Conservation (phyloP, 2,888 invertebrate genomes). For the Acanthosepion lycidas region DNA sequence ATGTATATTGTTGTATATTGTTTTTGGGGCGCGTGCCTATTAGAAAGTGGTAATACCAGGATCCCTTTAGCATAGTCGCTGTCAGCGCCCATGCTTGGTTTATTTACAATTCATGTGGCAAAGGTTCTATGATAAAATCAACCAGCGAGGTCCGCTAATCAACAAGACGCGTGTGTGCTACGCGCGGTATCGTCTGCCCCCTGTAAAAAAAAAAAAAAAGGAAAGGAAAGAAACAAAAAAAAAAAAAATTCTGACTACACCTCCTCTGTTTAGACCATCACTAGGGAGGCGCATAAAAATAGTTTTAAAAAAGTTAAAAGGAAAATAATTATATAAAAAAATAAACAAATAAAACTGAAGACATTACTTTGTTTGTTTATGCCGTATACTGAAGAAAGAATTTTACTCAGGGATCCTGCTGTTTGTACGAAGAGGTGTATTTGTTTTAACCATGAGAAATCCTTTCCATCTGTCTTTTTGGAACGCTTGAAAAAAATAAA, state of each 20-base stretch:
- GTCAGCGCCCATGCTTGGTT: slow-evolving; percentile 57
- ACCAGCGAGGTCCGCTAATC: slow-evolving; percentile 43
- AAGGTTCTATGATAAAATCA: slow-evolving; percentile 56
- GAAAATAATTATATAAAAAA: not conserved
- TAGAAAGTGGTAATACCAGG: slow-evolving; percentile 61
- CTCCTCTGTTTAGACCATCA: not conserved
- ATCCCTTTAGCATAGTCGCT: slow-evolving; percentile 59
- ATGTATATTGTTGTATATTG: slow-evolving; percentile 60
- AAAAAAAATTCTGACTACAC: not conserved
- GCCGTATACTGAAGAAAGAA: not conserved
- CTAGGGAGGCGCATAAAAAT: not conserved
- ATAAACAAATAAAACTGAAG: not conserved
- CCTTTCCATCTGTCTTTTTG: slow-evolving; percentile 42
- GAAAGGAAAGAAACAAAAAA: not conserved
- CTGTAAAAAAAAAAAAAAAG: not conserved
- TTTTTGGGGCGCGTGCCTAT: slow-evolving; percentile 59
- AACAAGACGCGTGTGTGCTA: slow-evolving; percentile 45
- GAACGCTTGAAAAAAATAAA: not conserved
- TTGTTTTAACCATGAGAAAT: slow-evolving; percentile 35
- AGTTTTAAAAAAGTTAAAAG: slow-evolving; percentile 25
- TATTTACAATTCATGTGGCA: slow-evolving; percentile 60
- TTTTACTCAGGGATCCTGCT: not conserved
- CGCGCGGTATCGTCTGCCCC: not conserved
- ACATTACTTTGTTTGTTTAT: slow-evolving; percentile 24
- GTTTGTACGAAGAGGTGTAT: slow-evolving; percentile 38